phyloP scores from a whole-genome alignment of 2,113 vertebrate genomes.

The Melospiza melodia region DNA sequence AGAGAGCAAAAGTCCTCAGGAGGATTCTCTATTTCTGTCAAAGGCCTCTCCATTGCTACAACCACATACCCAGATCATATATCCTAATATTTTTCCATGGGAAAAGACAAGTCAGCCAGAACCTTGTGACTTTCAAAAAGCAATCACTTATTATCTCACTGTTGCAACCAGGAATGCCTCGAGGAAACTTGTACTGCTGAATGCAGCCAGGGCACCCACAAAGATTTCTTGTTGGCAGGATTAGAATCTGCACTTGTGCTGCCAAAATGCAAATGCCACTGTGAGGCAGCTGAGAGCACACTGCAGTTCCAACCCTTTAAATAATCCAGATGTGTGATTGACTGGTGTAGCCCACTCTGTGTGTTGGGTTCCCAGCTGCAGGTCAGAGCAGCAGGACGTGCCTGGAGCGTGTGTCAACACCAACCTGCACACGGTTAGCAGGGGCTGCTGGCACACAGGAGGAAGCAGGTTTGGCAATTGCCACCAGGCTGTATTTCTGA shows the following conservation, averaged over 20 bases:
- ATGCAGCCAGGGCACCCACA: not conserved
- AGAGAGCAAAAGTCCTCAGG: not conserved
- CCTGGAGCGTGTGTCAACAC: not conserved
- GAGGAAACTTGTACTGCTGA: not conserved
- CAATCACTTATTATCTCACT: fast-evolving
- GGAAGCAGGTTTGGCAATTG: not conserved
- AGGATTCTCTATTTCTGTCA: not conserved
- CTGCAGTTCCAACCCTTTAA: not conserved
- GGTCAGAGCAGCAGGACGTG: not conserved
- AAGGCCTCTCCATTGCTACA: not conserved
- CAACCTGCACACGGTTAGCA: not conserved
- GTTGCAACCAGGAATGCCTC: not conserved
- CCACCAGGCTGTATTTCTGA: not conserved
- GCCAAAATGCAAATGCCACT: not conserved
- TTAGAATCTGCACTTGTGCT: not conserved
- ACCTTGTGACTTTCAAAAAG: not conserved
- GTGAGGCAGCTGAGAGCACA: not conserved
- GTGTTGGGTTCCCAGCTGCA: not conserved
- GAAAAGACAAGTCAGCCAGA: not conserved
- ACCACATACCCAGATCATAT: not conserved
- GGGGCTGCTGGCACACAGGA: not conserved
- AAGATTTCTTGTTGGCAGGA: not conserved
- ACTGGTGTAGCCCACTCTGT: fast-evolving
- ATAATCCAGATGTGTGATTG: not conserved
- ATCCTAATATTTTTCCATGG: constrained; percentile 10